phyloP scores from a whole-genome alignment of 2,113 vertebrate species.

The Microtus ochrogaster region DNA sequence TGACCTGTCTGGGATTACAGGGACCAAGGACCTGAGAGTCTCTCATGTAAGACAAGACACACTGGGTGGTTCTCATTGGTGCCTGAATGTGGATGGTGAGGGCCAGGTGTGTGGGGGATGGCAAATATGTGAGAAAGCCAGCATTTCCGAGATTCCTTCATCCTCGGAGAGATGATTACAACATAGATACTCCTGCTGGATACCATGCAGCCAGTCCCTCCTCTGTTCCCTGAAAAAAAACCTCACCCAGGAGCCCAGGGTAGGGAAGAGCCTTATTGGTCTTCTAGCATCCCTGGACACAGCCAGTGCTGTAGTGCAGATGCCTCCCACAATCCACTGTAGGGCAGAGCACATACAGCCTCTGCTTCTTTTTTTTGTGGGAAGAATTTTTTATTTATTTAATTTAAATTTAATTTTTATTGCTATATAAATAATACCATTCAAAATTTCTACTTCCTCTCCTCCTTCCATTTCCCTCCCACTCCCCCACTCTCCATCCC shows the following conservation, averaged over 20 bases:
- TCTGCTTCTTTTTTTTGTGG: not conserved
- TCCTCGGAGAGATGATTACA: not conserved
- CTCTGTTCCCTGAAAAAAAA: not conserved
- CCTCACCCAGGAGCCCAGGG: not conserved
- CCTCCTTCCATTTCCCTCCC: too few species aligned
- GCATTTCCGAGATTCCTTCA: not conserved
- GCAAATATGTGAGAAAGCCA: not conserved
- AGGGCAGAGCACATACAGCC: fast-evolving
- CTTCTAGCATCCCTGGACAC: fast-evolving
- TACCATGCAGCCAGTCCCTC: not conserved
- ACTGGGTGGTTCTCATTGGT: not conserved
- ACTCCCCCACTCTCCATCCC: too few species aligned
- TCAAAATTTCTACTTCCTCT: too few species aligned
- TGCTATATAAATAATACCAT: too few species aligned
- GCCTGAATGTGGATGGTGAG: not conserved
- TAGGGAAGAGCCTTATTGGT: fast-evolving
- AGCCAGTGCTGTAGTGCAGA: not conserved
- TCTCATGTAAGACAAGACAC: not conserved
- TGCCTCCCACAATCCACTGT: not conserved
- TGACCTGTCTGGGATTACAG: not conserved
- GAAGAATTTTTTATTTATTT: too few species aligned
- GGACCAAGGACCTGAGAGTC: not conserved
- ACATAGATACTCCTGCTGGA: not conserved
- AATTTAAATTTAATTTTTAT: too few species aligned
- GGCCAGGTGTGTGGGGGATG: not conserved